Evolutionary conservation across 2,113 vertebrate genomes (phyloP).

Genomic region (Chaenocephalus aceratus): DNA sequence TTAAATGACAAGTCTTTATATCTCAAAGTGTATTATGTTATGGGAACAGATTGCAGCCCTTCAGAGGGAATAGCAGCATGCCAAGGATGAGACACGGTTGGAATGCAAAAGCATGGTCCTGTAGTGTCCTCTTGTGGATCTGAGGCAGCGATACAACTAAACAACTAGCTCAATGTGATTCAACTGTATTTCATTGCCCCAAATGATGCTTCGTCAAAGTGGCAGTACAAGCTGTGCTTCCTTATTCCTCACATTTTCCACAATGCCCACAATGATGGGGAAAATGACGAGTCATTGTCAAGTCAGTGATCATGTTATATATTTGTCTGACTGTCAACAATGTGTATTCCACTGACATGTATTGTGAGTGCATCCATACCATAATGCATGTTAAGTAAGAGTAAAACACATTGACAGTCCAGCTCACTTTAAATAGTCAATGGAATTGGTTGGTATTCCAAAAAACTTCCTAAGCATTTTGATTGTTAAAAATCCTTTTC

Average conservation of each 20-base stretch:
- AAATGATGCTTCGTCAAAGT: too few species aligned
- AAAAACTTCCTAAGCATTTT: too few species aligned
- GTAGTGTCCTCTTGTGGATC: constrained; percentile 69
- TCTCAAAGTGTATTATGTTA: background rate
- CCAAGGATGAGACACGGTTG: background rate
- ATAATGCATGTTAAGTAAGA: too few species aligned
- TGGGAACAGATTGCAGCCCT: background rate
- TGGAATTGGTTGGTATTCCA: too few species aligned
- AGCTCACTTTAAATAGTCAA: too few species aligned
- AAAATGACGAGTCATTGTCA: background rate
- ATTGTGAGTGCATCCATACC: too few species aligned
- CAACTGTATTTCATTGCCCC: too few species aligned
- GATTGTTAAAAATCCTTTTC: too few species aligned
- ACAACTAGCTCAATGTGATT: background rate
- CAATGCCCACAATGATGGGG: background rate
- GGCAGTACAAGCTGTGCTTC: background rate
- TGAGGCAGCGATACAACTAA: constrained; percentile 29
- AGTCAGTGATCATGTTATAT: too few species aligned
- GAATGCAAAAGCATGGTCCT: constrained; percentile 6
- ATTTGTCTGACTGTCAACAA: background rate
- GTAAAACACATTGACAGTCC: too few species aligned
- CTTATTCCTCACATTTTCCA: background rate
- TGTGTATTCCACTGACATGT: background rate
- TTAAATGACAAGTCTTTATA: background rate
- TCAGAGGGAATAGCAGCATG: background rate